Percentiles rank a stretch among this genome's conserved stretches.
phyloP scores from a whole-genome alignment of 2,888 invertebrate species.

The Mythimna ferrago region DNA sequence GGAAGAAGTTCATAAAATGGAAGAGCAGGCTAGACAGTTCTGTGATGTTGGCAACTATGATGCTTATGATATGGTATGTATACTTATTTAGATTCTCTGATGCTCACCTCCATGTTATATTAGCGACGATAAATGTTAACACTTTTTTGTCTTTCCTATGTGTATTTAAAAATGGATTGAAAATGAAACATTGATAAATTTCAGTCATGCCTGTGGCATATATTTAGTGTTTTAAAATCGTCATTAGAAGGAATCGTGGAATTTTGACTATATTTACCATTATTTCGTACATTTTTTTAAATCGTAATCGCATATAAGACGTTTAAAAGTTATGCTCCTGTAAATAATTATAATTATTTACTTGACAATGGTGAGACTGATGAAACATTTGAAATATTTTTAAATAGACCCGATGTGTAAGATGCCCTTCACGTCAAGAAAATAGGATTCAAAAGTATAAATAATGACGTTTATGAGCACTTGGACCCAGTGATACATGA shows the following conservation, averaged over 20 bases:
- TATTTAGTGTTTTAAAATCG: background rate
- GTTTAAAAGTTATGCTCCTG: fast-evolving
- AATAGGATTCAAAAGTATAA: fast-evolving
- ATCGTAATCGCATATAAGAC: fast-evolving
- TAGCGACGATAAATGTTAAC: background rate
- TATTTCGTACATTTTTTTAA: conserved; percentile 17
- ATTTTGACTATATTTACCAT: background rate
- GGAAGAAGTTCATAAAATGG: conserved; percentile 18
- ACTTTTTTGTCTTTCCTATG: too few species aligned
- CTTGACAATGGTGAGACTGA: fast-evolving
- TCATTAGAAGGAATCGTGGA: background rate
- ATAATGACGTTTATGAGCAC: fast-evolving
- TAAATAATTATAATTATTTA: conserved; percentile 7
- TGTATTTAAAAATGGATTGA: too few species aligned
- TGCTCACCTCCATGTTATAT: too few species aligned
- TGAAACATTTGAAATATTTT: background rate
- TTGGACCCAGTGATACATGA: fast-evolving
- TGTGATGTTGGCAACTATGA: conserved; percentile 34
- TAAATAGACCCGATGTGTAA: conserved; percentile 51
- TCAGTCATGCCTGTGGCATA: background rate
- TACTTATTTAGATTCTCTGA: too few species aligned
- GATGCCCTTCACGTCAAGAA: conserved; percentile 50
- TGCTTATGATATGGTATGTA: background rate
- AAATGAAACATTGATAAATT: background rate
- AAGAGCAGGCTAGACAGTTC: conserved; percentile 35